Conservation (phyloP, 2,113 vertebrate species). For the Heliornis fulica region DNA sequence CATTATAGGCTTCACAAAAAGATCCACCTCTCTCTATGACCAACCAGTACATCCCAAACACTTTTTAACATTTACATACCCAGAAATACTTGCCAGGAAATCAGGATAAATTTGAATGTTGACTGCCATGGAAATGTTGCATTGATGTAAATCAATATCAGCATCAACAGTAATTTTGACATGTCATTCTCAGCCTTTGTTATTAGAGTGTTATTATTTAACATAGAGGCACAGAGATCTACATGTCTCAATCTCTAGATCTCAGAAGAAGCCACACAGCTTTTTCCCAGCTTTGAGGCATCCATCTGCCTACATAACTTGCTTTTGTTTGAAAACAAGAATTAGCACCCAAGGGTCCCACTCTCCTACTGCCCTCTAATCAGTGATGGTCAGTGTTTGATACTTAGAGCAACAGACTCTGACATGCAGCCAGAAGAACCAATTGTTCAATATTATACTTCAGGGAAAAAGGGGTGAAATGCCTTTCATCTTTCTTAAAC, state of each 20-base stretch:
- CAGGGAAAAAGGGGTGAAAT: background rate
- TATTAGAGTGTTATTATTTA: constrained; percentile 47
- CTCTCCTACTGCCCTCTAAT: background rate
- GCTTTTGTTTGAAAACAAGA: background rate
- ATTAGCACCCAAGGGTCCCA: background rate
- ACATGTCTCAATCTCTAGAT: background rate
- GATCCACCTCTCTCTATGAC: rapidly evolving
- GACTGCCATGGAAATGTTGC: background rate
- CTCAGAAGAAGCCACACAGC: background rate
- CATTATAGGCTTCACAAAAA: background rate
- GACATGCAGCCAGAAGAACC: background rate
- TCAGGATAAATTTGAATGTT: background rate
- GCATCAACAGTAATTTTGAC: constrained; percentile 21
- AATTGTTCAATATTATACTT: background rate
- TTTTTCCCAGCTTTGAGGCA: background rate
- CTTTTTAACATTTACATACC: background rate
- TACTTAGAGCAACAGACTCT: background rate
- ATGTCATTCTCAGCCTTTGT: constrained; percentile 5
- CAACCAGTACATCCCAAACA: background rate
- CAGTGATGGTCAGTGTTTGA: background rate
- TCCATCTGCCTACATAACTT: background rate
- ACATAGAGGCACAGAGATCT: constrained; percentile 14
- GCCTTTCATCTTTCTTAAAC: constrained; percentile 9
- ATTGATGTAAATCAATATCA: constrained; percentile 36
- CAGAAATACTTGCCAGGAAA: background rate